Conservation (phyloP, 2,797 vertebrate genomes). For the Eutrigla gurnardus region DNA sequence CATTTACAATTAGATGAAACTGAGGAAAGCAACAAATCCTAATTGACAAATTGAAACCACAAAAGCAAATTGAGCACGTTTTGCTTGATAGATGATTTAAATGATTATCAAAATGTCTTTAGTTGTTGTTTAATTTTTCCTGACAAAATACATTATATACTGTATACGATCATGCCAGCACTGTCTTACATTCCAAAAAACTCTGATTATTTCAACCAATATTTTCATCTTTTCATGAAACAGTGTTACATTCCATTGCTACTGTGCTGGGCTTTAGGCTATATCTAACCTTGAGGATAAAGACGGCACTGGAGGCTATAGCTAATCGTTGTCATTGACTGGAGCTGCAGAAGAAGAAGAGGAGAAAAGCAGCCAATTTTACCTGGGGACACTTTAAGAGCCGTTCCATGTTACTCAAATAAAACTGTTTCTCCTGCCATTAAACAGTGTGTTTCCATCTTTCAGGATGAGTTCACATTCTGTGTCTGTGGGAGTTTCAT, state of each 20-base stretch:
- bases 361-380: constrained; percentile 49
- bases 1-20: not conserved
- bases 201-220: constrained; percentile 26
- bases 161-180: not conserved
- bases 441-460: constrained; percentile 12
- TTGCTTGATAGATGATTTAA: not conserved
- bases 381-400: constrained; percentile 59
- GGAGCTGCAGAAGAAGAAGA: constrained; percentile 49
- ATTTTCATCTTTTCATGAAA: constrained; percentile 46
- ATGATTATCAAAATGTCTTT: not conserved
- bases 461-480: constrained; percentile 8
- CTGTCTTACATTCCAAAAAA: constrained; percentile 18
- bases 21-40: not conserved
- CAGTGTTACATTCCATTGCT: constrained; percentile 30
- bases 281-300: constrained; percentile 76
- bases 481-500: constrained; percentile 20
- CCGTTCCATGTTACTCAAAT: constrained; percentile 41
- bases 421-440: constrained; percentile 34
- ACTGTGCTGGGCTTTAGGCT: constrained; percentile 62
- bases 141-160: not conserved
- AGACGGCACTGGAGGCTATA: constrained; percentile 63
- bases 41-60: constrained; percentile 1
- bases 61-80: not conserved
- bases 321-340: constrained; percentile 78
- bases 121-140: not conserved